Base-by-base conservation (phyloP, 2,797 vertebrate genomes). In the Naso thynnoides region DNA sequence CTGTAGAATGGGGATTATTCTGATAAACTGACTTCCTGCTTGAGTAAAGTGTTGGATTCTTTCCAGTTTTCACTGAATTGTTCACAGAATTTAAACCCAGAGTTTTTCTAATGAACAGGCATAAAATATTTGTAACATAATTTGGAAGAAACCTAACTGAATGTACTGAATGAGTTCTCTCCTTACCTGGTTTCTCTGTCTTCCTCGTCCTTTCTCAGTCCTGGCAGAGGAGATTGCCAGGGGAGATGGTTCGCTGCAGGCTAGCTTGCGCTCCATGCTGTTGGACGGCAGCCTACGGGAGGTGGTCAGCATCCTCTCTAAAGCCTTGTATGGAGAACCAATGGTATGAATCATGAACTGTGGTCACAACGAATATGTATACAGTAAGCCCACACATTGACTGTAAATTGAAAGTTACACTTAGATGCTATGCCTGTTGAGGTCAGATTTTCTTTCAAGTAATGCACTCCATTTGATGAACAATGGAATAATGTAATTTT, bases 301-400 rank as follows among this genome's bases (percentile, higher is more conserved):
- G 87, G 97, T 99, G 73, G 95, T 96, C 85, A 95, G 81, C 89
- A 95, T 97, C 91, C 96, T 99, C 84, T 96, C 97, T 80, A 99
- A 97, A 94, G 96, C 97, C 76, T 94, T 99, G 89, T 96, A 97
- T 78, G 97, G 97, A 90, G 98, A 99, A 91, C 97, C 96, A 89
- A 93, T 99, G 98, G 98, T 99, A 96, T 61, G 90, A 76, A 56
- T 38, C 44, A 70, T 62, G 2, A 64, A 44, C 59, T 29, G 4
- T 57, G 16, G 31, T 27, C 44, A 52, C 38, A 36, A 13, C 42
- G 6, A 19, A 45, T 58, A 26, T 39, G 65, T 33, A 33, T 8
- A 56, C 29, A 66, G 27, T 26, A 21, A 41, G 24, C 27, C 33
- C 18, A 36, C 36, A 66, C n/a, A 59, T 23, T 31, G 4, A 26